Evolutionary conservation across 2,113 vertebrate species (phyloP).

Genomic region (Pygoscelis antarcticus): DNA sequence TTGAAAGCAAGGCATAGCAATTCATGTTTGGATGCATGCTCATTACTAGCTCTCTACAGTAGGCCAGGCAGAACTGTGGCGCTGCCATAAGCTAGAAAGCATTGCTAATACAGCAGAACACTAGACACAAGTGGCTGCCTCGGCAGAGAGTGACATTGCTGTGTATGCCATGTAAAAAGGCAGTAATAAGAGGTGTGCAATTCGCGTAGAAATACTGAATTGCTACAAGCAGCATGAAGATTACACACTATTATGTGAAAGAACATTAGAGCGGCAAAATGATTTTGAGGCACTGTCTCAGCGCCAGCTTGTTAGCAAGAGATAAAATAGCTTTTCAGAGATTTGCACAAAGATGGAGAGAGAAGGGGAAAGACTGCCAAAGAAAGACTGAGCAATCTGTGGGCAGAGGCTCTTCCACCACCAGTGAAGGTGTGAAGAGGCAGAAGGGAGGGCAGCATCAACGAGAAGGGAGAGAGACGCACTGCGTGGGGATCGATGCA

Average conservation of each 20-base stretch:
- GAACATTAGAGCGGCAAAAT: not conserved
- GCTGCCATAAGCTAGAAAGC: not conserved
- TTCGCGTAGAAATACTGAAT: not conserved
- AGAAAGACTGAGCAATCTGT: not conserved
- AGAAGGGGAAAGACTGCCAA: not conserved
- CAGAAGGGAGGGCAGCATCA: not conserved
- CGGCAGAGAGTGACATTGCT: not conserved
- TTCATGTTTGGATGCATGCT: not conserved
- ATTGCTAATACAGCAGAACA: not conserved
- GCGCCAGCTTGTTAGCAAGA: not conserved
- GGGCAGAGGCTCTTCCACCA: not conserved
- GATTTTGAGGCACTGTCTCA: not conserved
- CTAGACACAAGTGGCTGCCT: not conserved
- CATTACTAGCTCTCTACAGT: not conserved
- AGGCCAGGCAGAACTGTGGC: not conserved
- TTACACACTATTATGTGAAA: not conserved
- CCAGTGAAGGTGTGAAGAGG: not conserved
- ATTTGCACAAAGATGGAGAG: not conserved
- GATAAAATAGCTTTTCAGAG: not conserved
- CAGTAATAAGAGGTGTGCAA: not conserved
- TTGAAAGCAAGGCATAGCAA: not conserved
- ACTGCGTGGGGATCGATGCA: accelerated
- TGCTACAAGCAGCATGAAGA: not conserved
- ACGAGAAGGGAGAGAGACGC: not conserved
- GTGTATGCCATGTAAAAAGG: not conserved